phyloP scores from a whole-genome alignment of 2,797 vertebrate species.

The Danio choprae region DNA sequence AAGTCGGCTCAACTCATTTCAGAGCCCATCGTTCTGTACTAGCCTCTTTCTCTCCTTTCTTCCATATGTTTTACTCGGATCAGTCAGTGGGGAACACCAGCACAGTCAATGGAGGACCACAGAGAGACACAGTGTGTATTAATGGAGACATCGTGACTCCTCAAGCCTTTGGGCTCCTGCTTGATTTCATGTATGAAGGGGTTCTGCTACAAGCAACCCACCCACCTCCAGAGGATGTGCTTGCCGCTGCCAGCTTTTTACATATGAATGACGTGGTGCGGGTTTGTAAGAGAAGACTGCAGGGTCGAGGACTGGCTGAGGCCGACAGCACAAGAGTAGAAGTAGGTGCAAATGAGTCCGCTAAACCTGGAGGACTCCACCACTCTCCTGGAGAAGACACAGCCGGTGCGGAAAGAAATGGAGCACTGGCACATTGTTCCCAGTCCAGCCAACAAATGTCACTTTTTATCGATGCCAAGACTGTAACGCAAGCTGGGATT shows the following conservation, averaged over 20 bases:
- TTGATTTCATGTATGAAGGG: slow-evolving; percentile 95
- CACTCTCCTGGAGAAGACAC: slow-evolving; percentile 7
- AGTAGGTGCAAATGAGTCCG: slow-evolving; percentile 64
- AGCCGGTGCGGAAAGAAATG: slow-evolving; percentile 32
- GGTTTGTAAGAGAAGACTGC: slow-evolving; percentile 90
- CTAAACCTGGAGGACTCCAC: slow-evolving; percentile 26
- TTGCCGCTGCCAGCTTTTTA: slow-evolving; percentile 94
- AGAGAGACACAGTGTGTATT: slow-evolving; percentile 81
- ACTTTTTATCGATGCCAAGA: slow-evolving; percentile 49
- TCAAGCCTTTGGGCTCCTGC: slow-evolving; percentile 87
- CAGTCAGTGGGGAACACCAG: slow-evolving; percentile 74
- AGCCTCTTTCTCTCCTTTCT: slow-evolving; percentile 93
- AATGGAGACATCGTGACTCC: slow-evolving; percentile 94
- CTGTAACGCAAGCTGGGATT: slow-evolving; percentile 37
- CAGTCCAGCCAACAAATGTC: slow-evolving; percentile 63
- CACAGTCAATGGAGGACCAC: slow-evolving; percentile 58
- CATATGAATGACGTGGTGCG: slow-evolving; percentile 97
- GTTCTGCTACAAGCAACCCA: slow-evolving; percentile 82
- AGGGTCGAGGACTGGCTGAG: slow-evolving; percentile 87
- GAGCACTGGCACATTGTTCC: slow-evolving; percentile 52
- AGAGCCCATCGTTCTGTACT: slow-evolving; percentile 90
- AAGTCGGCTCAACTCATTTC: slow-evolving; percentile 88
- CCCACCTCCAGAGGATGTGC: slow-evolving; percentile 88
- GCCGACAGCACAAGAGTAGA: slow-evolving; percentile 94
- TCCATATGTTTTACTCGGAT: slow-evolving; percentile 95